A percentile compares a stretch with the other conserved stretches of the same genome.
Conservation (phyloP, 2,113 vertebrate species). For the Cinclus mexicanus region DNA sequence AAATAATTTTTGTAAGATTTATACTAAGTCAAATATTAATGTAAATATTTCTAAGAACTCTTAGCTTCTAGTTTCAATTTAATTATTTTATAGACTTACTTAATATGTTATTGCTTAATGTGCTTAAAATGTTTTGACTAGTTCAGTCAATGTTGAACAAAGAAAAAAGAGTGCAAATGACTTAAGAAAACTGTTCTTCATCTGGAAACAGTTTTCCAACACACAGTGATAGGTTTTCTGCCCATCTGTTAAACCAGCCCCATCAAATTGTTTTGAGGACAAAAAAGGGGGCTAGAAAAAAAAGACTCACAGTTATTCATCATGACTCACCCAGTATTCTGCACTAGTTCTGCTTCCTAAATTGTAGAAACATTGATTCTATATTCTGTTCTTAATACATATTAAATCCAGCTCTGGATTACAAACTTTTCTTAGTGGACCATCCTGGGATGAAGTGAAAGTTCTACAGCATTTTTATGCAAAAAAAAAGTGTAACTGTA, state of each 20-base stretch:
- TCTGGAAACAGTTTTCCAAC: conserved; percentile 46
- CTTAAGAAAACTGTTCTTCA: conserved; percentile 60
- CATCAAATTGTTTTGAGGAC: conserved; percentile 50
- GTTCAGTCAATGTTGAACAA: conserved; percentile 63
- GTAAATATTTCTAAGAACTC: conserved; percentile 54
- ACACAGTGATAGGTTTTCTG: conserved; percentile 46
- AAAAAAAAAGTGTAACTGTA: background rate
- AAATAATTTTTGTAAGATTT: background rate
- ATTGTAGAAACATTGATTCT: background rate
- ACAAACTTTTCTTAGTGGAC: background rate
- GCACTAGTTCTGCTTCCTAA: conserved; percentile 23
- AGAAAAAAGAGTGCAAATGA: conserved; percentile 48
- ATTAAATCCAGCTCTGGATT: background rate
- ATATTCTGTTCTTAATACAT: background rate
- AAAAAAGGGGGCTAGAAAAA: conserved; percentile 17
- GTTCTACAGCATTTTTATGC: background rate
- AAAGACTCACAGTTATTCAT: background rate
- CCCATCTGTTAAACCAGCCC: conserved; percentile 61
- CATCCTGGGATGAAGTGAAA: background rate
- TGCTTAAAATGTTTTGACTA: conserved; percentile 64
- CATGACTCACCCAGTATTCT: conserved; percentile 41
- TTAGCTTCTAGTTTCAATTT: conserved; percentile 16
- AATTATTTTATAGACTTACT: conserved; percentile 62
- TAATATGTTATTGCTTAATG: conserved; percentile 60
- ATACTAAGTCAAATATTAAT: conserved; percentile 30